phyloP scores from a whole-genome alignment of 2,888 invertebrate species.

The Sepioteuthis lessoniana region DNA sequence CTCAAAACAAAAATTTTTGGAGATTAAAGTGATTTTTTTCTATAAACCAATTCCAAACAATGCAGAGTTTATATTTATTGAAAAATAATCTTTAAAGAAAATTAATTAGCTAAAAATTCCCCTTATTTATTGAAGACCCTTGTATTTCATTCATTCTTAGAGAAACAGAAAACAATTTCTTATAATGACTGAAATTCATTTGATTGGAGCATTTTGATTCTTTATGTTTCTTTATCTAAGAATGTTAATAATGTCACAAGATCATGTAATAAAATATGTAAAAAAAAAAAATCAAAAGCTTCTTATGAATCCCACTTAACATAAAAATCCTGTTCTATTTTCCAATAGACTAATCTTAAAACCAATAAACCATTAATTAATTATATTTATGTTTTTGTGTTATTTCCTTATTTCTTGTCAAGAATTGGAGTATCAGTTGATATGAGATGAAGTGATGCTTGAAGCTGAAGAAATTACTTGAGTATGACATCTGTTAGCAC shows the following conservation, averaged over 20 bases:
- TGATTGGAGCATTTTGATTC: neutral
- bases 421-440: neutral
- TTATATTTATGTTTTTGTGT: neutral
- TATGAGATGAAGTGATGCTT: neutral
- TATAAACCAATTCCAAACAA: too few species aligned
- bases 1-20: too few species aligned
- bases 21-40: too few species aligned
- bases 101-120: too few species aligned
- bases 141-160: too few species aligned
- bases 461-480: neutral
- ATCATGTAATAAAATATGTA: neutral
- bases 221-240: neutral
- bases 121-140: too few species aligned
- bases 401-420: neutral
- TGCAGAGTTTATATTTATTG: too few species aligned
- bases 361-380: neutral
- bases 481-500: neutral
- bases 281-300: neutral
- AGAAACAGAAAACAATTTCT: neutral
- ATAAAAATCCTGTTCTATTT: neutral
- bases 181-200: neutral
- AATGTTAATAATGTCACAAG: neutral
- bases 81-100: too few species aligned
- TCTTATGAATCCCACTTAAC: neutral
- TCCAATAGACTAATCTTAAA: constrained; percentile 8